Evolutionary conservation across 2,113 vertebrate species (phyloP).

Genomic region (Tupaia tana): DNA sequence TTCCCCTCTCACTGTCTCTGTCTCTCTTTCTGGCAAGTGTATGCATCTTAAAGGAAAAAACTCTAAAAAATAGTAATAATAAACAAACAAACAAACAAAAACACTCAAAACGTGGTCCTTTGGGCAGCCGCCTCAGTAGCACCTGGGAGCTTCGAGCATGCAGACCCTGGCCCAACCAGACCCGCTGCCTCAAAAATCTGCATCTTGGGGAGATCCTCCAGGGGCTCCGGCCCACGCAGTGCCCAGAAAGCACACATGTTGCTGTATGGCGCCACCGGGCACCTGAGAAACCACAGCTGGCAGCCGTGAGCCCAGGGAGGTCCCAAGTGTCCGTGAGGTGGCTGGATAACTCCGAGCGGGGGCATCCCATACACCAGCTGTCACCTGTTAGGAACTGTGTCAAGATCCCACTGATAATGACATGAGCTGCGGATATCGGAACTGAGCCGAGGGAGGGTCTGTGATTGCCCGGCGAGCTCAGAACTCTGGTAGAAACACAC

Average conservation of each 20-base stretch:
- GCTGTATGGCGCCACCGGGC: accelerated
- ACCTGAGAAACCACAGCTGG: neutral
- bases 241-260: neutral
- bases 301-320: neutral
- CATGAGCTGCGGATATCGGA: too few relatives aligned
- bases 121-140: accelerated
- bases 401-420: accelerated
- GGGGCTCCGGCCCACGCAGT: accelerated
- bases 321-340: accelerated
- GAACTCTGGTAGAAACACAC: neutral
- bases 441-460: neutral
- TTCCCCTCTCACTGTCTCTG: too few relatives aligned
- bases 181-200: neutral
- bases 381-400: accelerated
- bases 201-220: neutral
- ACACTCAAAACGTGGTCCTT: too few relatives aligned
- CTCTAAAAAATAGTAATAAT: too few relatives aligned
- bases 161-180: neutral
- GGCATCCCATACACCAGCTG: accelerated
- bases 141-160: neutral
- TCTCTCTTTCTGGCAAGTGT: too few relatives aligned
- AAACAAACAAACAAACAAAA: too few relatives aligned
- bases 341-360: neutral
- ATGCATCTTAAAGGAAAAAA: too few relatives aligned
- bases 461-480: neutral